phyloP scores from a whole-genome alignment of 2,888 invertebrate genomes.

The Eristalinus aeneus region DNA sequence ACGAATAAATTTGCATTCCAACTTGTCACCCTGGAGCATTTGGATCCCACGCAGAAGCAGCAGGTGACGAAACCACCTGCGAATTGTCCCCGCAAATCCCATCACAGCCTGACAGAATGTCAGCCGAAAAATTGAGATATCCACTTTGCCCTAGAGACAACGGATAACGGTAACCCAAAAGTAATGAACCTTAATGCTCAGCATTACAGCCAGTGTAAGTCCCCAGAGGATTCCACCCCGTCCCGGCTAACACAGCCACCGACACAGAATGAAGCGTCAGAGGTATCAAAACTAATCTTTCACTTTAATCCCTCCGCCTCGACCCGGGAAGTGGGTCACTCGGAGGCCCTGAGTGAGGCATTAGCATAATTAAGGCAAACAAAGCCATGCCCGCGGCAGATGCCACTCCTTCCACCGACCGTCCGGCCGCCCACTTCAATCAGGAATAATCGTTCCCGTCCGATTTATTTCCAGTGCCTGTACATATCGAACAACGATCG shows the following conservation, averaged over 20 bases:
- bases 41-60: neutral
- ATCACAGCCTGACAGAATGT: neutral
- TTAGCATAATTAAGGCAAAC: conserved; percentile 21
- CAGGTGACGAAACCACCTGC: neutral
- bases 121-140: neutral
- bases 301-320: neutral
- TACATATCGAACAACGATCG: conserved; percentile 16
- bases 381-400: neutral
- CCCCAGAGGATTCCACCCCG: neutral
- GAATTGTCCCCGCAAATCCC: neutral
- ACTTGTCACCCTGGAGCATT: neutral
- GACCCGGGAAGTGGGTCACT: neutral
- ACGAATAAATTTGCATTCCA: neutral
- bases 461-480: conserved; percentile 20
- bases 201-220: neutral
- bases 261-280: neutral
- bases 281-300: neutral
- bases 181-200: neutral
- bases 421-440: neutral
- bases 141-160: neutral
- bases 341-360: neutral
- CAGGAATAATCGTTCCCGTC: neutral
- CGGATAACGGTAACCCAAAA: neutral
- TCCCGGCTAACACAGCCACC: neutral
- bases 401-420: neutral